Percentiles rank a stretch among this genome's conserved stretches.
These are phyloP conservation scores for Mormyrus proboscirostris DNA, from an alignment of 2,797 vertebrate genomes.

Conservation along the genomic window DNA sequence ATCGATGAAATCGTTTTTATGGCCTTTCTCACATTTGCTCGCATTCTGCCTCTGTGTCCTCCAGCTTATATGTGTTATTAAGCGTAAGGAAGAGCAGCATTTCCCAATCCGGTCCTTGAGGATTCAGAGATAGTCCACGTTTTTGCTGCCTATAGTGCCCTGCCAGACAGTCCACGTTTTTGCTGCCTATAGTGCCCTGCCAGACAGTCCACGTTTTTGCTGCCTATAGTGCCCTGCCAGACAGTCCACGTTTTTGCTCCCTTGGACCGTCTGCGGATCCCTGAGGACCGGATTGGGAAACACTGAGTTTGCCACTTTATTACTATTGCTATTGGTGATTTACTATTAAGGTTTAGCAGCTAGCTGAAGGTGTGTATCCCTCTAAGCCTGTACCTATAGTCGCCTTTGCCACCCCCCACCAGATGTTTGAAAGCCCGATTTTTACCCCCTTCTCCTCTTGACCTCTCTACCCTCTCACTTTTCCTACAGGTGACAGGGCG, in stretches of 20 bases:
- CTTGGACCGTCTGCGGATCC: not conserved
- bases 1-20: not conserved
- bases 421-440: not conserved
- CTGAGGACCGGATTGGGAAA: not conserved
- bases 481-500: constrained; percentile 73
- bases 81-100: not conserved
- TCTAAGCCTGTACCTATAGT: not conserved
- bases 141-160: not conserved
- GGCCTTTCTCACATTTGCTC: not conserved
- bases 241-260: not conserved
- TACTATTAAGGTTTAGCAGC: not conserved
- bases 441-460: not conserved
- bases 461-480: not conserved
- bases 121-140: not conserved
- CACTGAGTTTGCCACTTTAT: not conserved
- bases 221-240: too few relatives aligned
- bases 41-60: not conserved
- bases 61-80: not conserved
- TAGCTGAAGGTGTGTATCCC: not conserved
- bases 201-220: too few relatives aligned
- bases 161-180: not conserved
- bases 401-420: too few relatives aligned
- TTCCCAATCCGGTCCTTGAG: not conserved
- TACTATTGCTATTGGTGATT: too few relatives aligned
- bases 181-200: not conserved